Evolutionary conservation across 2,113 vertebrate genomes (phyloP), one percentile per base, ranked within the genome.

Genomic region (Pan paniscus): DNA sequence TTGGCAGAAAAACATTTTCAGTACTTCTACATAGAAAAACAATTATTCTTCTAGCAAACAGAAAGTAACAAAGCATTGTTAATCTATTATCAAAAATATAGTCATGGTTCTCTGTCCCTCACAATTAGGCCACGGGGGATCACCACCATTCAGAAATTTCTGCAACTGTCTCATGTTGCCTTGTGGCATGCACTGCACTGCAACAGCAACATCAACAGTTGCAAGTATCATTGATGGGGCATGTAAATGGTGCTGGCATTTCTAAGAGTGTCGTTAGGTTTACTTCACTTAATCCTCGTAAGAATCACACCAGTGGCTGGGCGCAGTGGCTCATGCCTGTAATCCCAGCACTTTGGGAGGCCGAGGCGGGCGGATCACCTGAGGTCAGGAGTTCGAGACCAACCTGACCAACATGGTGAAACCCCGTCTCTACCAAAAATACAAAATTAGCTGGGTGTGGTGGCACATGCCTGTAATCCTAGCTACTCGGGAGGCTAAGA

Each of bases 1-100:
- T 79, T 30, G 4, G 83, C 40, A 93, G 86, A 82, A 97, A 97
- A 82, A 48, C 4, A 82, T 50, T 82, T 89, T 89, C 59, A 85
- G 16, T 78, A 68, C 22, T 40, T 96, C 50, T 86, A 61, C 32
- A 48, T 1, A 90, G 70, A 70, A 76, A 89, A 84, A 72, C 38
- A 72, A 68, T 40, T 40, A 59, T 68, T 73, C 35, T 88, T 78
- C 78, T 57, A 84, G 30, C 7, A 89, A 67, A 55, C 52, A 83
- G 32, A 89, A 52, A 75, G 20, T 35, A 91, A 72, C 27, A 50
- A 68, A 94, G 46, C 7, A 52, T 16, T 3, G 27, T 67, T 72
- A 70, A 72, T 2, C 3, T 23, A 23, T 5, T 61, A 30, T 12
- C 13, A 46, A 73, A 84, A 70, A 16, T 30, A 64, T 1, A 61